Conservation (phyloP, 35 echinoderm and acorn worm genomes). For the Diadema setosum region DNA sequence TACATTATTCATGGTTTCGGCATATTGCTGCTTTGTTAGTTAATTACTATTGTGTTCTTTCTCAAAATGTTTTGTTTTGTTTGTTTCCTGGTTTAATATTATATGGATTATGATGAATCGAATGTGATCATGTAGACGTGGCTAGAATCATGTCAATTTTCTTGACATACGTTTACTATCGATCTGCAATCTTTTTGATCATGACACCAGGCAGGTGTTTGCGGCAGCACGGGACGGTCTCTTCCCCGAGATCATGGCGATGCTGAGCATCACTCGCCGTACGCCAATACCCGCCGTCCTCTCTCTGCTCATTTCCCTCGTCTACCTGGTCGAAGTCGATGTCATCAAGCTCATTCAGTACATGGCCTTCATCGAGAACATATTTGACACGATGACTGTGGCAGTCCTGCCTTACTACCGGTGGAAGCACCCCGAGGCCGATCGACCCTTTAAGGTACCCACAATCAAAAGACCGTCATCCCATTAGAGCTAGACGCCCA, state of each 20-base stretch:
- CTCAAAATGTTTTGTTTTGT: too few species aligned
- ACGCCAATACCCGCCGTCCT: slow-evolving; percentile 83
- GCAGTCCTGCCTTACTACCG: slow-evolving; percentile 68
- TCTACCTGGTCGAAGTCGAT: slow-evolving; percentile 64
- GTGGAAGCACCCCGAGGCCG: slow-evolving; percentile 51
- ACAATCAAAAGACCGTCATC: background rate
- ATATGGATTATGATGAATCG: background rate
- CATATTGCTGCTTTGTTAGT: too few species aligned
- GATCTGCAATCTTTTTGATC: background rate
- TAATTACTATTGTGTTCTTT: too few species aligned
- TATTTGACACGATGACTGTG: slow-evolving; percentile 63
- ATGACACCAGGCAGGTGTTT: slow-evolving; percentile 54
- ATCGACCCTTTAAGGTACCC: slow-evolving; percentile 79
- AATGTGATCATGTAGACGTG: background rate
- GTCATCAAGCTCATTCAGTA: slow-evolving; percentile 77
- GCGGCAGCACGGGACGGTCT: slow-evolving; percentile 84
- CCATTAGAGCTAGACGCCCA: background rate
- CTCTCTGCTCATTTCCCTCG: slow-evolving; percentile 27
- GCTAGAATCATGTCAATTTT: too few species aligned
- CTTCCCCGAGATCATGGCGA: slow-evolving; percentile 61
- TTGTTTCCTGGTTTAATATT: too few species aligned
- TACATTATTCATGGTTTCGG: too few species aligned
- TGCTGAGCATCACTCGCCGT: slow-evolving; percentile 70
- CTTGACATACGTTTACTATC: background rate
- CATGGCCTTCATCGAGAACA: slow-evolving; percentile 85